A percentile compares a stretch with the other conserved stretches of the same genome.
Evolutionary conservation across 2,888 invertebrate species (phyloP).

Genomic region (Thalpophila matura): DNA sequence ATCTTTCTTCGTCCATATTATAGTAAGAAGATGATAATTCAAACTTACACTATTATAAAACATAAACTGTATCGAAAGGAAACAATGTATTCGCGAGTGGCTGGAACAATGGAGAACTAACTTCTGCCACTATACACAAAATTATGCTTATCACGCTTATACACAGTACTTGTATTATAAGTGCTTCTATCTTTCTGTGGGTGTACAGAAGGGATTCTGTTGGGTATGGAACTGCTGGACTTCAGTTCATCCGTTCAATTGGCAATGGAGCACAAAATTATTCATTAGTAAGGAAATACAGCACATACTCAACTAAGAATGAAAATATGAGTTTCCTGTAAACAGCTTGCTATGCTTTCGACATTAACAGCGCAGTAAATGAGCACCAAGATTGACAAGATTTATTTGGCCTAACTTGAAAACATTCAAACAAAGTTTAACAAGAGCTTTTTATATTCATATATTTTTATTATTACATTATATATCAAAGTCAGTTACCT

Average conservation of each 20-base stretch:
- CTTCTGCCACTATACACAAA: slow-evolving; percentile 5
- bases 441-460: too few species aligned
- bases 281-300: too few species aligned
- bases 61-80: slow-evolving; percentile 19
- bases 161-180: background rate
- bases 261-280: too few species aligned
- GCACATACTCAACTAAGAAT: too few species aligned
- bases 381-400: too few species aligned
- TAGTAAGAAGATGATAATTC: background rate
- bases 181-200: background rate
- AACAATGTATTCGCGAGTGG: slow-evolving; percentile 13
- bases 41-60: slow-evolving; percentile 18
- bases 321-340: too few species aligned
- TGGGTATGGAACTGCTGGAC: background rate
- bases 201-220: background rate
- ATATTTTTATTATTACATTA: too few species aligned
- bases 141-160: background rate
- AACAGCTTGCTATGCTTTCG: too few species aligned
- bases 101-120: slow-evolving; percentile 13
- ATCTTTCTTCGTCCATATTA: too few species aligned
- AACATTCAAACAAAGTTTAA: background rate
- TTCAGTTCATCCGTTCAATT: background rate
- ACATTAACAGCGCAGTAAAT: too few species aligned
- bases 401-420: too few species aligned
- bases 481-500: too few species aligned